Percentiles rank a stretch among this genome's conserved stretches.
These are phyloP conservation scores for Sminthopsis crassicaudata DNA, from an alignment of 2,113 vertebrate species.

Conservation along the genomic window DNA sequence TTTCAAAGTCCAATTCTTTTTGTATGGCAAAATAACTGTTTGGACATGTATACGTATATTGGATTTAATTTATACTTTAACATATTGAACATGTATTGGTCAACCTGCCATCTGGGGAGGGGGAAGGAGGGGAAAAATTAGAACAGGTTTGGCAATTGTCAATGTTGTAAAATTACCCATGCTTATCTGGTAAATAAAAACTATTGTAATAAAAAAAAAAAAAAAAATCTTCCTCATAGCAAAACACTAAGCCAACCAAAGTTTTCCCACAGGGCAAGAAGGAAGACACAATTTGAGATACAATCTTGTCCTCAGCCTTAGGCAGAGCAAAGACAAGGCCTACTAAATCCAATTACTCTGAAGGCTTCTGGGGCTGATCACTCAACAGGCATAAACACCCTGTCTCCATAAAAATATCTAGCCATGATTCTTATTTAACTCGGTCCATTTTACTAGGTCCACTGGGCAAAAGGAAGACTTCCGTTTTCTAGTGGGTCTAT, in stretches of 20 bases:
- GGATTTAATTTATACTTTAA: too few species aligned
- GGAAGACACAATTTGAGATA: not conserved
- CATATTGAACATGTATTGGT: too few species aligned
- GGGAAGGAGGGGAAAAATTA: too few species aligned
- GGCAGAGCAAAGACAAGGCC: not conserved
- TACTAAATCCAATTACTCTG: slow-evolving; percentile 17
- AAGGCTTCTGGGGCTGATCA: not conserved
- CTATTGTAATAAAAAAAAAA: too few species aligned
- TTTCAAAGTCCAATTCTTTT: too few species aligned
- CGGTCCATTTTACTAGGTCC: slow-evolving; percentile 19
- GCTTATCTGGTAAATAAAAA: too few species aligned
- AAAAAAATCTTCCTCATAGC: slow-evolving; percentile 50
- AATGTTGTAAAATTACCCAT: too few species aligned
- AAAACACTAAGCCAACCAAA: slow-evolving; percentile 9
- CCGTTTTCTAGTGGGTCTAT: not conserved
- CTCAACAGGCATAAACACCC: slow-evolving; percentile 15
- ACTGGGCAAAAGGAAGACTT: not conserved
- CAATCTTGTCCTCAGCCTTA: not conserved
- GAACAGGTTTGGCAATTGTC: too few species aligned
- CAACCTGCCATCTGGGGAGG: too few species aligned
- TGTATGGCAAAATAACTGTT: too few species aligned
- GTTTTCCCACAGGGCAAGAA: slow-evolving; percentile 12
- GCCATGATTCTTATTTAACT: slow-evolving; percentile 15
- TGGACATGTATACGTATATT: too few species aligned
- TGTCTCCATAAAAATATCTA: slow-evolving; percentile 22